A percentile compares a stretch with the other conserved stretches of the same genome.
phyloP scores from a whole-genome alignment of 2,113 vertebrate genomes.

The Siniperca chuatsi region DNA sequence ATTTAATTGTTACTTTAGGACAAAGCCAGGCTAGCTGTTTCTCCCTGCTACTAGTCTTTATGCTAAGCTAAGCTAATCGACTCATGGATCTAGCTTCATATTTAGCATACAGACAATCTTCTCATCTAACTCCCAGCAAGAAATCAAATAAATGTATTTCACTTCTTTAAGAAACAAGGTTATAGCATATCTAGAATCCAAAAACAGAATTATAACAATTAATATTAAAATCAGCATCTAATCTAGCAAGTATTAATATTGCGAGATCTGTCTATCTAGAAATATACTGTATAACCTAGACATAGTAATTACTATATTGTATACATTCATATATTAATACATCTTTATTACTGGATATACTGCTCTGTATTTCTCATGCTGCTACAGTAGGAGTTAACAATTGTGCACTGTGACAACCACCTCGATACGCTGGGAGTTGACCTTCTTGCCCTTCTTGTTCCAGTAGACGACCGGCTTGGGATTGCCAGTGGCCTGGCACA shows the following conservation, averaged over 20 bases:
- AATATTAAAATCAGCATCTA: background rate
- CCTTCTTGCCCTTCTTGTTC: slow-evolving; percentile 99
- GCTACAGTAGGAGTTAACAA: slow-evolving; percentile 10
- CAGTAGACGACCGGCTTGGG: slow-evolving; percentile 96
- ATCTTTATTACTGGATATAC: background rate
- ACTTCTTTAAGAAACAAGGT: background rate
- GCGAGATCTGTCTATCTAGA: background rate
- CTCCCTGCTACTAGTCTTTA: background rate
- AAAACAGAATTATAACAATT: background rate
- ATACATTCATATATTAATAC: background rate
- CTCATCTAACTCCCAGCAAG: background rate
- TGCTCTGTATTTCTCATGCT: slow-evolving; percentile 32
- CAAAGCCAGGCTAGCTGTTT: background rate
- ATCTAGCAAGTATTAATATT: background rate
- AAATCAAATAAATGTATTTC: background rate
- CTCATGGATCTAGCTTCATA: background rate
- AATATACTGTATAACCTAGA: background rate
- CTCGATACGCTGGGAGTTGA: slow-evolving; percentile 99
- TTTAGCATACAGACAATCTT: slow-evolving; percentile 6
- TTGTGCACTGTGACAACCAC: slow-evolving; percentile 87
- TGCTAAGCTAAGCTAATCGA: slow-evolving; percentile 2
- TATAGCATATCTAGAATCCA: background rate
- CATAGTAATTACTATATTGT: background rate
- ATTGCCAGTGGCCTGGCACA: slow-evolving; percentile 94
- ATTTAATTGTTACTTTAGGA: background rate